phyloP scores from a whole-genome alignment of 2,888 invertebrate species.

The Ceratothoa steindachneri region DNA sequence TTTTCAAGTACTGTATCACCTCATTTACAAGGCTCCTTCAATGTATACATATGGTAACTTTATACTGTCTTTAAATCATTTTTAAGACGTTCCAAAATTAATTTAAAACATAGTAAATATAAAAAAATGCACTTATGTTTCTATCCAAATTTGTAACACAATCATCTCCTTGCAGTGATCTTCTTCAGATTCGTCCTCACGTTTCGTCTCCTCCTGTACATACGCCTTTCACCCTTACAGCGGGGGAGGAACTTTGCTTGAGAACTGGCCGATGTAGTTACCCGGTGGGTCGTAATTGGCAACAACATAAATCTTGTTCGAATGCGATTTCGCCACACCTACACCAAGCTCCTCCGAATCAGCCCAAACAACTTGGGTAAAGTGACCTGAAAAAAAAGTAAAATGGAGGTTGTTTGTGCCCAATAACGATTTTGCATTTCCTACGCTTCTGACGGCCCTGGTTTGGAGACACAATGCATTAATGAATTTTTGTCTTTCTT shows the following conservation, averaged over 20 bases:
- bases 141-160: constrained; percentile 16
- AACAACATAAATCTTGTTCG: constrained; percentile 76
- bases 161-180: neutral
- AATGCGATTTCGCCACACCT: constrained; percentile 65
- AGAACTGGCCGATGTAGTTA: constrained; percentile 72
- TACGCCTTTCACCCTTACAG: neutral
- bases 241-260: constrained; percentile 63
- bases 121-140: constrained; percentile 22
- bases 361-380: constrained; percentile 79
- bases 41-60: too few species aligned
- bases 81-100: too few species aligned
- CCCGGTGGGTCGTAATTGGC: constrained; percentile 88
- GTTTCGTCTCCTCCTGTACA: too few species aligned
- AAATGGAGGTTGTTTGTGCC: neutral
- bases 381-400: constrained; percentile 67
- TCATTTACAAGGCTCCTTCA: too few species aligned
- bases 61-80: too few species aligned
- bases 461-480: neutral
- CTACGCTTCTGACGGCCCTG: neutral
- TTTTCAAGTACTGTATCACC: too few species aligned
- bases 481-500: too few species aligned
- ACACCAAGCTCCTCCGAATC: constrained; percentile 70
- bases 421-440: neutral
- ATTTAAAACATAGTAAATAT: constrained; percentile 14
- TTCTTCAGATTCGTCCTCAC: constrained; percentile 4